Base-by-base conservation (phyloP, 2,888 invertebrate genomes). In the Barypeithes pellucidus region DNA sequence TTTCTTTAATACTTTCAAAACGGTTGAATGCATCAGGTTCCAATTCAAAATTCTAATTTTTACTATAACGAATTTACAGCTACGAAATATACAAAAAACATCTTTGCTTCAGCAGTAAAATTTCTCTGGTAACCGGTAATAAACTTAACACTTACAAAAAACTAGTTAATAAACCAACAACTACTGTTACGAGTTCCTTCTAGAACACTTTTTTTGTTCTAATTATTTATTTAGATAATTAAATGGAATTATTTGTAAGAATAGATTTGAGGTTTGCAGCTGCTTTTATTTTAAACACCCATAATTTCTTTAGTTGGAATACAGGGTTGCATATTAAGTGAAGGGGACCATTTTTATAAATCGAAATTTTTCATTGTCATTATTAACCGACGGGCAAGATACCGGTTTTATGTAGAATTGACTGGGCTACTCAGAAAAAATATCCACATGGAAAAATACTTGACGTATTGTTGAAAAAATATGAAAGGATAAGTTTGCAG, bases 141-240 rank as follows among this genome's bases (percentile, higher is more conserved):
- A 52, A 12, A 52, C 29, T 29, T 29, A n/a, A 14, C 1, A 50
- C 0, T 12, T 3, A 50, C 50, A 52, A 52, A 29, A 24, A 52
- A 29, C 52, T 52, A 14, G 29, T 52, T 52, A 52, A 29, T 29
- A 29, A 52, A 52, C 52, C 52, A 1, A 52, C 52, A 52, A 52
- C 22, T 50, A 50, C 24, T 52, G 52, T 29, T 52, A 29, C 52
- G 14, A 29, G n/a, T 52, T 2, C 14, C 14, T 29, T 52, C 29
- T 29, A 52, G 29, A 14, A 12, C 8, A n/a, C 14, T 29, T 50
- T 24, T 29, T n/a, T 52, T 22, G n/a, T n/a, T 52, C 24, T 52
- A 52, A 52, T 52, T 29, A 14, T 12, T 22, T 5, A 0, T 9
- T 14, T 43, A 3, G 16, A 43, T 50, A 20, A 11, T 4, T 20